Evolutionary conservation across 2,888 invertebrate genomes (phyloP), one percentile per base, ranked within the genome.

Genomic region (Cerceris rybyensis): DNA sequence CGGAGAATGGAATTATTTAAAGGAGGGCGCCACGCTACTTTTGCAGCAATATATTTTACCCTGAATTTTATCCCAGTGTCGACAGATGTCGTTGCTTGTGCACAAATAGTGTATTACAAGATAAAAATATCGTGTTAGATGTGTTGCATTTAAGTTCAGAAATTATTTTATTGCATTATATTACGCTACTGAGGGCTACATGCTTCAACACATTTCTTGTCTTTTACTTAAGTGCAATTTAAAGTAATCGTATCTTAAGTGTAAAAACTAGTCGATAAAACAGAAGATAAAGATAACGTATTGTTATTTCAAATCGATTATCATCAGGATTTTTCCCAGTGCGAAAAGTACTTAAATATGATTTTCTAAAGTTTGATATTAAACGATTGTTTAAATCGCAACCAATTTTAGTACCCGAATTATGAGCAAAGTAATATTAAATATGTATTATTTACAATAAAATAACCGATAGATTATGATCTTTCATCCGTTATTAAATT

Each of bases 1-100:
- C 4, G 28, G 28, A 28, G 28, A 28, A 28, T 4, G 28, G 28
- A 28, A 28, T 28, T 28, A 28, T 28, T 9, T 14, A 17, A 7
- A 65, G 7, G n/a, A 57, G 8, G 61, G 66, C 70, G 71, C 70
- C 78, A 63, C 78, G 7, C 7, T 9, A 39, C 17, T 41, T 8
- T 14, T 11, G 8, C 9, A 11, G 11, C 7, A n/a, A 41, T 28
- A 17, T 11, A 8, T 11, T 41, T 52, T 17, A 6, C 0, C 4
- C 7, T 2, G 5, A 14, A 14, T 7, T n/a, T 0, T 6, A 49
- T 13, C 4, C 2, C 9, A 28, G 28, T 4, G 6, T 8, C 17
- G 41, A 9, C 46, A 79, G 78, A 73, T 79, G 78, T 60, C 78
- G 65, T 61, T 7, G 0, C 0, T 0, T 55, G 73, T 69, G 13